These are phyloP conservation scores for Pinna nobilis DNA, from an alignment of 1,140 invertebrate species.

Conservation along the genomic window DNA sequence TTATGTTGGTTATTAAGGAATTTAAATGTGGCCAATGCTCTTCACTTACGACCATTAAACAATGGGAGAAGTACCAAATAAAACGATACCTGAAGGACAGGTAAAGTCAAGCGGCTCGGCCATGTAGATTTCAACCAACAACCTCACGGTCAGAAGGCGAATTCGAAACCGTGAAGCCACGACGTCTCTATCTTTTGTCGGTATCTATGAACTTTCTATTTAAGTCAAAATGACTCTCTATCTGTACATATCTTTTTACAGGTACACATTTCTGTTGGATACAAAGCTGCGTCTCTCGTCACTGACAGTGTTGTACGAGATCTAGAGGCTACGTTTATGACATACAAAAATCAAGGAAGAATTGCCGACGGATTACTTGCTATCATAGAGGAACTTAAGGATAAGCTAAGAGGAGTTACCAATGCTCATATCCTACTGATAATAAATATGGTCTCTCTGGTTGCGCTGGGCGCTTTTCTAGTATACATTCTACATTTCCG, in stretches of 20 bases:
- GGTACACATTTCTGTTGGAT: slow-evolving; percentile 34
- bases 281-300: slow-evolving; percentile 22
- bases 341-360: slow-evolving; percentile 24
- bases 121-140: no score
- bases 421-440: slow-evolving; percentile 36
- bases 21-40: no score
- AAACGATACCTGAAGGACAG: no score
- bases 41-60: no score
- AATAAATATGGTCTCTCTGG: slow-evolving; percentile 31
- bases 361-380: slow-evolving; percentile 35
- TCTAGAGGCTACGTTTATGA: slow-evolving; percentile 29
- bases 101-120: no score
- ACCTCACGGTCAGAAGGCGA: no score
- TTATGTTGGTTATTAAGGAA: no score
- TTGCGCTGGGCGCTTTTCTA: slow-evolving; percentile 1
- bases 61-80: no score
- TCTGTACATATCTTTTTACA: slow-evolving; percentile 2
- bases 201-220: no score
- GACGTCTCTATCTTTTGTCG: no score
- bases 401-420: slow-evolving; percentile 30
- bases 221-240: no score
- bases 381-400: slow-evolving; percentile 33
- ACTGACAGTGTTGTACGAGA: slow-evolving; percentile 19
- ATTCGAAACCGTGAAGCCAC: no score
- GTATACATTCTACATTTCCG: slow-evolving; percentile 36